A percentile compares a stretch with the other conserved stretches of the same genome.
These are phyloP conservation scores for Tricholauxania praeusta DNA, from an alignment of 2,888 invertebrate species.

Conservation along the genomic window DNA sequence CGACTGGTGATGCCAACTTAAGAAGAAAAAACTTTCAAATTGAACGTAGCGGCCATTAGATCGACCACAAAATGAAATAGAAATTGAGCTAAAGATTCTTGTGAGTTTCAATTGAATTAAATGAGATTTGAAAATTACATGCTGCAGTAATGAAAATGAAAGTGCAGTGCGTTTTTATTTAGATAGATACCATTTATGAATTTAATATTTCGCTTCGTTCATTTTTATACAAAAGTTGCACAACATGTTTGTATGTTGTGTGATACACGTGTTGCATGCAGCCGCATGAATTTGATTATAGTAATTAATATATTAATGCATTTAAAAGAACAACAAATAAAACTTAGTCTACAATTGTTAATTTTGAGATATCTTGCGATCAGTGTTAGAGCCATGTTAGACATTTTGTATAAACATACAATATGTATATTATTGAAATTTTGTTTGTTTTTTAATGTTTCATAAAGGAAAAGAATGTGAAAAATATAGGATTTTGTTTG, in stretches of 20 bases:
- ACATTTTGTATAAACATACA: too few species aligned
- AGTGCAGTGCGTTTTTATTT: neutral
- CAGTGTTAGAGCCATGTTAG: neutral
- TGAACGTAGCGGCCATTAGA: too few species aligned
- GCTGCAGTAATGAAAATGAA: neutral
- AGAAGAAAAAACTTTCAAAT: too few species aligned
- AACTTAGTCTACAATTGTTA: neutral
- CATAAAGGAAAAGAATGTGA: neutral
- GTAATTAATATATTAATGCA: slow-evolving; percentile 1
- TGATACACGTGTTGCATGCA: slow-evolving; percentile 4
- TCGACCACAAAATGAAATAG: too few species aligned
- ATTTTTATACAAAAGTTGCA: too few species aligned
- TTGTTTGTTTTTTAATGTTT: neutral
- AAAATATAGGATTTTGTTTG: too few species aligned
- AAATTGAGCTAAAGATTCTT: too few species aligned
- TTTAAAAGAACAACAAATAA: slow-evolving; percentile 9
- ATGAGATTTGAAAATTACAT: too few species aligned
- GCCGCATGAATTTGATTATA: neutral
- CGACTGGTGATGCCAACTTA: neutral
- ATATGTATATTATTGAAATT: too few species aligned
- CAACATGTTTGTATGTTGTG: slow-evolving; percentile 6
- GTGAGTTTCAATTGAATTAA: too few species aligned
- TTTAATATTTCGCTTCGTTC: too few species aligned
- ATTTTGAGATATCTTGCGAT: neutral
- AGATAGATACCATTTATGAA: too few species aligned